Conservation (phyloP, 1,140 invertebrate genomes). For the Drosophila tristis region DNA sequence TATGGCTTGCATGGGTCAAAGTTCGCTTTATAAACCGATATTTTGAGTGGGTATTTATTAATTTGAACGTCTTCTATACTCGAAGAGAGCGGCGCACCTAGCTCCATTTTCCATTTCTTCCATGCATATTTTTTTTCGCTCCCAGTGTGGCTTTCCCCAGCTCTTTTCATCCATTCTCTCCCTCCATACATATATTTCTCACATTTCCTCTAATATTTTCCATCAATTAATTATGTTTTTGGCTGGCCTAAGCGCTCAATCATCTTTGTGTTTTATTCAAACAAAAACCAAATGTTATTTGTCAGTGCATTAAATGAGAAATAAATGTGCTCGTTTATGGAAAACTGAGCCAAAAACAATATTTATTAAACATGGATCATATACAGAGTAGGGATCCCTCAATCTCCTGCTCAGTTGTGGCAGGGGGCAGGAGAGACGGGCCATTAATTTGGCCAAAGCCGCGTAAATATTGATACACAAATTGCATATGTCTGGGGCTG, state of each 20-base stretch:
- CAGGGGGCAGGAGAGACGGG: background rate
- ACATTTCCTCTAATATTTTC: background rate
- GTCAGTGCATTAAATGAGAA: slow-evolving; percentile 37
- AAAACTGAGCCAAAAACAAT: slow-evolving; percentile 36
- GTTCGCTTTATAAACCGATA: too few relatives aligned
- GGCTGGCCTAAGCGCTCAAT: background rate
- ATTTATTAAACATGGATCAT: slow-evolving; percentile 43
- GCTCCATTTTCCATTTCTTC: too few relatives aligned
- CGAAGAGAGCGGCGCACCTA: too few relatives aligned
- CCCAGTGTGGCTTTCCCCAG: too few relatives aligned
- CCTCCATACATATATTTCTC: too few relatives aligned
- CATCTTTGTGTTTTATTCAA: background rate
- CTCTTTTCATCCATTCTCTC: too few relatives aligned
- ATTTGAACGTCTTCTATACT: too few relatives aligned
- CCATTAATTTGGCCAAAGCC: slow-evolving; percentile 70
- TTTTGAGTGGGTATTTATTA: too few relatives aligned
- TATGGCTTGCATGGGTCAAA: too few relatives aligned
- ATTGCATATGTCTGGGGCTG: slow-evolving; percentile 58
- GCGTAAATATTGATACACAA: slow-evolving; percentile 79
- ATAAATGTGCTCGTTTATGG: slow-evolving; percentile 17
- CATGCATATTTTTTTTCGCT: too few relatives aligned
- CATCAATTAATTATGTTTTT: slow-evolving; percentile 4
- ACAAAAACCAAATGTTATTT: slow-evolving; percentile 12
- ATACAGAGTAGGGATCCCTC: background rate
- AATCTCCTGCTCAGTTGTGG: too few relatives aligned